phyloP scores from a whole-genome alignment of 2,113 vertebrate species.

The Scopus umbretta region DNA sequence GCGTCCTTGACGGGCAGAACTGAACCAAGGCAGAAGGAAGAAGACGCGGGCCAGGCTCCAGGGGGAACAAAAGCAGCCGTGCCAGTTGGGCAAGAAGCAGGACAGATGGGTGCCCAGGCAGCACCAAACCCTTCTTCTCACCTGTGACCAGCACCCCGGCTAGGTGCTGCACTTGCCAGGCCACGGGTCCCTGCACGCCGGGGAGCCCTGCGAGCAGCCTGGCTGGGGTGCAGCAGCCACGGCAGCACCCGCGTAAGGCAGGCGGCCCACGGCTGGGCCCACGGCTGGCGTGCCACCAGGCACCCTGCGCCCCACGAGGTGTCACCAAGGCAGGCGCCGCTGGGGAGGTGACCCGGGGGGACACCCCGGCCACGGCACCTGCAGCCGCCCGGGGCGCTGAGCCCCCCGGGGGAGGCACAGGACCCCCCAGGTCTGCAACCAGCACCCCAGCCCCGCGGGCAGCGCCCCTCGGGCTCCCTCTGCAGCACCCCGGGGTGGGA shows the following conservation, averaged over 20 bases:
- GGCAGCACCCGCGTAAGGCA: accelerated
- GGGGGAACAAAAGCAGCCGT: background rate
- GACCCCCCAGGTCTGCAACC: background rate
- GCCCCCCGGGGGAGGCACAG: background rate
- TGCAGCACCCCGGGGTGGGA: accelerated
- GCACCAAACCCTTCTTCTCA: background rate
- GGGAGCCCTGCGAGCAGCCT: background rate
- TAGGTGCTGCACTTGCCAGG: background rate
- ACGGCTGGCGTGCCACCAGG: background rate
- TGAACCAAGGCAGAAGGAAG: no score
- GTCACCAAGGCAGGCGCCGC: background rate
- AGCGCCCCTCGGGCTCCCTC: no score
- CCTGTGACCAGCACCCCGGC: accelerated
- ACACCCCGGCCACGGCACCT: background rate
- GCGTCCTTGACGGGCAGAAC: accelerated
- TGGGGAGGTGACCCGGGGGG: background rate
- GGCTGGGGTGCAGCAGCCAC: background rate
- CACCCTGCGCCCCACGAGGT: background rate
- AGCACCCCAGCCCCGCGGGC: accelerated
- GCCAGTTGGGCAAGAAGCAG: background rate
- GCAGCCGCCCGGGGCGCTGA: background rate
- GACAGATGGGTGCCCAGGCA: background rate
- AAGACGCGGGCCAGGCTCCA: no score
- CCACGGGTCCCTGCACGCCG: accelerated
- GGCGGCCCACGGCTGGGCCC: background rate